phyloP scores from a whole-genome alignment of 2,113 vertebrate genomes.

The Melanotaenia duboulayi region DNA sequence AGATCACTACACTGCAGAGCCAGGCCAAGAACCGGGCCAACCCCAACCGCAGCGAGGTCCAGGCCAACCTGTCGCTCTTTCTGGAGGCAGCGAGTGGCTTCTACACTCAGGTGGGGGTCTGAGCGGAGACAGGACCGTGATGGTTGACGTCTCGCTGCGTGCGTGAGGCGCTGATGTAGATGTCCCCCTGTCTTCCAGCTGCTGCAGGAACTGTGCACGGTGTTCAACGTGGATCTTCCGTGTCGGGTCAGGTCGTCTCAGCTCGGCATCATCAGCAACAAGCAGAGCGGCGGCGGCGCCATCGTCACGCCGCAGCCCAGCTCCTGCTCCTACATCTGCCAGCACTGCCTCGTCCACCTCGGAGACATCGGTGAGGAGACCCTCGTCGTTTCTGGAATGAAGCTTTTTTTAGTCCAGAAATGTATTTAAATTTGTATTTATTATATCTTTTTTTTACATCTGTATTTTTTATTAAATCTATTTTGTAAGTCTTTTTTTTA shows the following conservation, averaged over 20 bases:
- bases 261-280: constrained; percentile 98
- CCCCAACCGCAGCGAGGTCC: constrained; percentile 97
- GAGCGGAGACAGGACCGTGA: too few species aligned
- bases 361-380: constrained; percentile 94
- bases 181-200: constrained; percentile 77
- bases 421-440: too few species aligned
- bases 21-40: constrained; percentile 99
- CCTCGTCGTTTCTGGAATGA: too few species aligned
- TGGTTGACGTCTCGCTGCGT: too few species aligned
- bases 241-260: constrained; percentile 97
- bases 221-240: constrained; percentile 98
- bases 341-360: constrained; percentile 99
- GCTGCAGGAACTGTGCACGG: constrained; percentile 97
- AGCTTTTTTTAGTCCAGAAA: too few species aligned
- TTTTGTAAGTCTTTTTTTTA: too few species aligned
- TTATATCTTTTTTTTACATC: too few species aligned
- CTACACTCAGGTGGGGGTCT: constrained; percentile 91
- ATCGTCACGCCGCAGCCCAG: constrained; percentile 98
- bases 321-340: constrained; percentile 99
- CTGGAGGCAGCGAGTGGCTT: constrained; percentile 99
- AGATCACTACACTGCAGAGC: constrained; percentile 98
- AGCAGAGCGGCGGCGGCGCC: constrained; percentile 89
- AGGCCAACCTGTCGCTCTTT: constrained; percentile 97
- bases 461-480: too few species aligned
- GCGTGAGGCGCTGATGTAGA: too few species aligned